phyloP scores from a whole-genome alignment of 2,113 vertebrate genomes.

The Xenus cinereus region DNA sequence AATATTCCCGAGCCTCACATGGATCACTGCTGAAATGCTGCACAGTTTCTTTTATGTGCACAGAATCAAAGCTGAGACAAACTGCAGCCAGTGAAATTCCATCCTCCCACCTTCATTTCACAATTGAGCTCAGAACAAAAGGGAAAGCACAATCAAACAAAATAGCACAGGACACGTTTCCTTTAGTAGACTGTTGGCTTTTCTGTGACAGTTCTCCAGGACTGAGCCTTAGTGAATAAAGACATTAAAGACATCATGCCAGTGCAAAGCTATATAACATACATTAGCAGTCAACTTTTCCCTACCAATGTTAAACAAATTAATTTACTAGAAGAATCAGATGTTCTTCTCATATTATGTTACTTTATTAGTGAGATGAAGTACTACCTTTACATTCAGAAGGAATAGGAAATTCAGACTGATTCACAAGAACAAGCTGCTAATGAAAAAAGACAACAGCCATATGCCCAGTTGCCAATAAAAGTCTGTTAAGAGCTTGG shows the following conservation, averaged over 20 bases:
- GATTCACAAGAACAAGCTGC: background rate
- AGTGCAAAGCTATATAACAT: background rate
- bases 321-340: background rate
- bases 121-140: background rate
- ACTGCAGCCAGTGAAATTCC: background rate
- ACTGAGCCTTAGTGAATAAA: background rate
- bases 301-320: background rate
- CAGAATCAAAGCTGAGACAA: background rate
- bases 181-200: background rate
- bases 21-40: rapidly evolving
- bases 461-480: background rate
- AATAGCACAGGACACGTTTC: background rate
- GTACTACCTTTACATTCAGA: constrained; percentile 2
- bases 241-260: background rate
- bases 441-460: background rate
- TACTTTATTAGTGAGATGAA: background rate
- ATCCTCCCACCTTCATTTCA: background rate
- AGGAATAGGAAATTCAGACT: background rate
- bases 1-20: background rate
- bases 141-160: background rate
- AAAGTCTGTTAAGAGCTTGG: background rate
- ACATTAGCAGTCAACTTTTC: background rate
- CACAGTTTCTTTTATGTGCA: background rate
- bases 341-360: background rate
- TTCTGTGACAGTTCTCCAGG: background rate